phyloP scores from a whole-genome alignment of 2,888 invertebrate species.

The Himalopsyche japonica region DNA sequence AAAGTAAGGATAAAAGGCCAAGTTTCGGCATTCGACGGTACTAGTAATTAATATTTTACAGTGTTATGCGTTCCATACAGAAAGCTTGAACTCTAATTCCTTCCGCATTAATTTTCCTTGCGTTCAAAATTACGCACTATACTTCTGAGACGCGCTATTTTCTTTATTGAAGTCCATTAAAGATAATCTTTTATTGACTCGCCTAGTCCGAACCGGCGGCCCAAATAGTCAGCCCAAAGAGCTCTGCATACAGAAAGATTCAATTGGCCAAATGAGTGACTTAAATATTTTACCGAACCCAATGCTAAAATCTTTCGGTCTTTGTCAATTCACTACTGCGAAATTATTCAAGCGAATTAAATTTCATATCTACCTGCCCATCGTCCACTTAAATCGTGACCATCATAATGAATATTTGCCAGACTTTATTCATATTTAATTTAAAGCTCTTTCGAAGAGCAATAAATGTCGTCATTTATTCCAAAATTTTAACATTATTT shows the following conservation, averaged over 20 bases:
- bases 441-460: too few species aligned
- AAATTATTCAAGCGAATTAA: background rate
- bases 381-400: background rate
- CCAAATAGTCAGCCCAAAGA: background rate
- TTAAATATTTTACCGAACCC: background rate
- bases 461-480: too few species aligned
- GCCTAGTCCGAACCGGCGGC: background rate
- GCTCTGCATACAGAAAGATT: background rate
- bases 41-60: too few species aligned
- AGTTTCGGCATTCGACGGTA: too few species aligned
- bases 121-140: too few species aligned
- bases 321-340: background rate
- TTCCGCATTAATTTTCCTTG: too few species aligned
- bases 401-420: background rate
- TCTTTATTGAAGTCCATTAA: background rate
- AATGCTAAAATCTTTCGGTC: background rate
- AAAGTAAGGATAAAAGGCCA: too few species aligned
- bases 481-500: too few species aligned
- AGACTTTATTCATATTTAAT: too few species aligned
- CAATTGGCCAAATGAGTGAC: background rate
- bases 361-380: background rate
- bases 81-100: too few species aligned
- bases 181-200: background rate
- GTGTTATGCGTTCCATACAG: too few species aligned
- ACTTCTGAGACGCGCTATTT: background rate